Evolutionary conservation across 2,113 vertebrate species (phyloP).

Genomic region (Erythrocercus mccallii): DNA sequence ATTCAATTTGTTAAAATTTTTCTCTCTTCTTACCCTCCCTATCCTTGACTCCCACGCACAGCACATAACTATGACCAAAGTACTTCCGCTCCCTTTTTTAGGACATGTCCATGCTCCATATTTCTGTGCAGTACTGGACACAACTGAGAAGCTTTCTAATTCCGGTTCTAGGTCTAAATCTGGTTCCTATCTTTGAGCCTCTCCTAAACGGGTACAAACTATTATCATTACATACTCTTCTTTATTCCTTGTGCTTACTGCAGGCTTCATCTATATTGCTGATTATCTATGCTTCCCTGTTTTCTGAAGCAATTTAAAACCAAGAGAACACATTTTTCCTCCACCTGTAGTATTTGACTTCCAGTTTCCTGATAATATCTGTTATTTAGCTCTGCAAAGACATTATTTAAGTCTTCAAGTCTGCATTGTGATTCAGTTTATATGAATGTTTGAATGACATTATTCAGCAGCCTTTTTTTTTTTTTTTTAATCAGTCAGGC

Average conservation of each 20-base stretch:
- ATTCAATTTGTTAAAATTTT: background rate
- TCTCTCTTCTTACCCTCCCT: background rate
- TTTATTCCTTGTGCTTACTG: background rate
- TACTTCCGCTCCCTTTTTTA: background rate
- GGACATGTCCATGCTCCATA: fast-evolving
- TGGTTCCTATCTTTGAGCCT: background rate
- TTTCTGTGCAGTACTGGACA: background rate
- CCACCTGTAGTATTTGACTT: background rate
- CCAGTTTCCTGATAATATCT: background rate
- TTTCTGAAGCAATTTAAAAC: background rate
- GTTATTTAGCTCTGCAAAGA: background rate
- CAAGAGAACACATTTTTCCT: background rate
- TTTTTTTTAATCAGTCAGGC: background rate
- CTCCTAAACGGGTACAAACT: background rate
- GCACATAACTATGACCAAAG: background rate
- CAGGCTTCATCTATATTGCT: background rate
- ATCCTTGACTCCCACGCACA: background rate
- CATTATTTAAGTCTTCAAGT: background rate
- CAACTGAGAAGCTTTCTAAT: background rate
- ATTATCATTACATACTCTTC: background rate
- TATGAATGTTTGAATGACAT: background rate
- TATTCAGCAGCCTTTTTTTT: background rate
- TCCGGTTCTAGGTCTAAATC: background rate
- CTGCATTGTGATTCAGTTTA: background rate
- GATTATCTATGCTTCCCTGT: background rate